A percentile compares a stretch with the other conserved stretches of the same genome.
Evolutionary conservation across 2,888 invertebrate genomes (phyloP).

Genomic region (Latheticus oryzae): DNA sequence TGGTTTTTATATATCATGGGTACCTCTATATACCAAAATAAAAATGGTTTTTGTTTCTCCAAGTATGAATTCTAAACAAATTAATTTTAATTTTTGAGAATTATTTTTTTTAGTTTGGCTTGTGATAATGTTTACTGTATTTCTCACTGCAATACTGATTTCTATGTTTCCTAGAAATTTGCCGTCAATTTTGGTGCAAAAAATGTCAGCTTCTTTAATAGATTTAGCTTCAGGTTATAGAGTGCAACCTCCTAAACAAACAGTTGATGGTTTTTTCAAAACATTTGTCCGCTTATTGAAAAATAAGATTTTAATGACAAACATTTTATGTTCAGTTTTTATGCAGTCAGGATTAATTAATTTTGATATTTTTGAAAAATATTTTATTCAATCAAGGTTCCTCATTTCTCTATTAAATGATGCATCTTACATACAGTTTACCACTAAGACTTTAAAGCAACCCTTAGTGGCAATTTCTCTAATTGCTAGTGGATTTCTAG

Average conservation of each 20-base stretch:
- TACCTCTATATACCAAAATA: slow-evolving; percentile 48
- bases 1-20: slow-evolving; percentile 59
- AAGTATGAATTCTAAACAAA: slow-evolving; percentile 39
- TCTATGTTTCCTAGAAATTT: slow-evolving; percentile 70
- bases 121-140: slow-evolving; percentile 64
- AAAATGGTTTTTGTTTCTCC: slow-evolving; percentile 52
- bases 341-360: slow-evolving; percentile 69
- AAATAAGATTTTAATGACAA: slow-evolving; percentile 70
- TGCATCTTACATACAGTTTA: slow-evolving; percentile 68
- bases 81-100: neutral
- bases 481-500: slow-evolving; percentile 68
- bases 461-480: slow-evolving; percentile 68
- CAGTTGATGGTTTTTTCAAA: slow-evolving; percentile 62
- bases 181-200: slow-evolving; percentile 68
- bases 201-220: slow-evolving; percentile 70
- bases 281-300: slow-evolving; percentile 68
- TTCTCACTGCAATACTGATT: slow-evolving; percentile 67
- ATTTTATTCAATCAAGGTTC: slow-evolving; percentile 71
- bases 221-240: slow-evolving; percentile 61
- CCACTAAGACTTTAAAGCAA: slow-evolving; percentile 69
- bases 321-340: slow-evolving; percentile 67
- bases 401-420: slow-evolving; percentile 68
- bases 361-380: slow-evolving; percentile 68
- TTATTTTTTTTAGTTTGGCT: slow-evolving; percentile 68
- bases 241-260: slow-evolving; percentile 38